Evolutionary conservation across 2,113 vertebrate species (phyloP).

Genomic region (Neolamprologus tretocephalus): DNA sequence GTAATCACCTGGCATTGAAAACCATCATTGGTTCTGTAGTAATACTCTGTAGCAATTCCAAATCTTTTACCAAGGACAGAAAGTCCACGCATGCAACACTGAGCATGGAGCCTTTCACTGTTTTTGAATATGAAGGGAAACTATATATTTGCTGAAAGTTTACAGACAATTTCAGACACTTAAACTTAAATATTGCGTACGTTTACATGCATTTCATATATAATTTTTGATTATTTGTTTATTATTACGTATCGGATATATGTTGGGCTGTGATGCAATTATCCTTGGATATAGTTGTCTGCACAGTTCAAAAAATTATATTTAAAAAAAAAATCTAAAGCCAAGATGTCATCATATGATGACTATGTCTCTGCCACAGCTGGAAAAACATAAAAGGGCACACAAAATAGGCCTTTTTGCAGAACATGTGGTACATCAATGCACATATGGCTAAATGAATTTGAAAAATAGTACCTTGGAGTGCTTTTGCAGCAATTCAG

Average conservation of each 20-base stretch:
- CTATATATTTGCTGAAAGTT: neutral
- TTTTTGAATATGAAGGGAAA: neutral
- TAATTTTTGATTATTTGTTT: neutral
- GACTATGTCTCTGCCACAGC: neutral
- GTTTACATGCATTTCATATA: neutral
- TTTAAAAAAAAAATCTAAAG: neutral
- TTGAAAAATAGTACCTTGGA: neutral
- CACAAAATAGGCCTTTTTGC: neutral
- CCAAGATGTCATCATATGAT: neutral
- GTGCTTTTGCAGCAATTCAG: neutral
- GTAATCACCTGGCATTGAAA: neutral
- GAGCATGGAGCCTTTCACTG: neutral
- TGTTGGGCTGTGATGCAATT: neutral
- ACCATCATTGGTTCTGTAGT: neutral
- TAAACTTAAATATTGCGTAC: neutral
- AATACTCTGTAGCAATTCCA: neutral
- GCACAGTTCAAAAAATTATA: neutral
- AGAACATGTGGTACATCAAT: neutral
- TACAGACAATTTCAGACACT: neutral
- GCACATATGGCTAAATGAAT: constrained; percentile 1
- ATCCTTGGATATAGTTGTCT: neutral
- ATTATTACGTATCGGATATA: neutral
- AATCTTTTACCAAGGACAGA: neutral
- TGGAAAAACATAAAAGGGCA: neutral
- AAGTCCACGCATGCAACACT: neutral